Percentiles rank a stretch among this genome's conserved stretches.
Conservation (phyloP, 2,888 invertebrate species). For the Acanthosepion pharaonis region DNA sequence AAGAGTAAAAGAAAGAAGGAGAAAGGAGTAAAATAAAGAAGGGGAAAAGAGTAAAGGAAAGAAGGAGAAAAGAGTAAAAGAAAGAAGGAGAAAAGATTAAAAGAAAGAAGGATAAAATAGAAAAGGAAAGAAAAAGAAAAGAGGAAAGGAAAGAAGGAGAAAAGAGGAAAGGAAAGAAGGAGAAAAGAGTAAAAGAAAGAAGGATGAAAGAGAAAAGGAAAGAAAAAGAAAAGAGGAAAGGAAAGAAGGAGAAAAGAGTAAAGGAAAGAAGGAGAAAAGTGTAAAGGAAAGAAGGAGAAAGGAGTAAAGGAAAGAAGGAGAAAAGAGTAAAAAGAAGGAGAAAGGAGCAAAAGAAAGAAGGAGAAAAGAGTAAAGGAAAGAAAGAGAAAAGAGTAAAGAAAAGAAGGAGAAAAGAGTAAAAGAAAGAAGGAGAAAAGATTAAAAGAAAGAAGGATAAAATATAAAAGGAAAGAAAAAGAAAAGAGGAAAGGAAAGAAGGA, state of each 20-base stretch:
- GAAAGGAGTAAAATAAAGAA: no score
- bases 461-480: no score
- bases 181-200: background rate
- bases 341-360: background rate
- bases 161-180: background rate
- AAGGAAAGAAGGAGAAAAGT: background rate
- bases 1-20: no score
- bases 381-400: background rate
- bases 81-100: background rate
- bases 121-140: background rate
- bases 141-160: background rate
- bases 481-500: no score
- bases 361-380: background rate
- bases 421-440: no score
- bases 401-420: background rate
- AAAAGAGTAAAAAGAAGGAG: background rate
- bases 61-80: background rate
- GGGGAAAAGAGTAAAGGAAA: background rate
- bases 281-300: background rate
- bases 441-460: no score
- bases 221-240: background rate
- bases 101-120: rapidly evolving
- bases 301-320: background rate
- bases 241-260: background rate
- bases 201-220: background rate